Percentiles rank a stretch among this genome's conserved stretches.
Evolutionary conservation across 2,797 vertebrate species (phyloP).

Genomic region (Oryzias dopingdopingensis): DNA sequence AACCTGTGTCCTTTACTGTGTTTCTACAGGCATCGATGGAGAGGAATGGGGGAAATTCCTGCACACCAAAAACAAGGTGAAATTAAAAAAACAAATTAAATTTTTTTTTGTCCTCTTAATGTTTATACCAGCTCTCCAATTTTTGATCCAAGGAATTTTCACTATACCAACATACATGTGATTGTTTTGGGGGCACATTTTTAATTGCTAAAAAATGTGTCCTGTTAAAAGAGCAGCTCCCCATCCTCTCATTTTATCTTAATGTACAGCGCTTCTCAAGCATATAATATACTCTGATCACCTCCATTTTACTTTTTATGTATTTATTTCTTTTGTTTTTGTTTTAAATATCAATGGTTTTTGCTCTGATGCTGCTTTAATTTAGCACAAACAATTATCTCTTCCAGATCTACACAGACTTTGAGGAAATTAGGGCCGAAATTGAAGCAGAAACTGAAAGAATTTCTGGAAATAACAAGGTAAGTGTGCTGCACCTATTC

Average conservation of each 20-base stretch:
- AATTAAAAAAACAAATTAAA: too few species aligned
- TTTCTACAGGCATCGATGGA: conserved; percentile 85
- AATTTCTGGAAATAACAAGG: conserved; percentile 96
- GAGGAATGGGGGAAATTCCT: conserved; percentile 99
- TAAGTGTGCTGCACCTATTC: conserved; percentile 43
- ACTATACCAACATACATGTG: too few species aligned
- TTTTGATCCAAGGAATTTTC: too few species aligned
- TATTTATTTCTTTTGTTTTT: neutral
- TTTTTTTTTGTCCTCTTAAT: too few species aligned
- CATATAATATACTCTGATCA: conserved; percentile 14
- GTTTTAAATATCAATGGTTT: neutral
- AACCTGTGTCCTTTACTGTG: conserved; percentile 30
- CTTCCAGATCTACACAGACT: conserved; percentile 89
- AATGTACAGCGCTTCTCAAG: conserved; percentile 5
- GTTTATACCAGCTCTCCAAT: too few species aligned
- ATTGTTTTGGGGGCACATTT: too few species aligned
- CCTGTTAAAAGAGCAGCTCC: conserved; percentile 19
- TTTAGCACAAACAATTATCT: neutral
- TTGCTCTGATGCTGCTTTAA: neutral
- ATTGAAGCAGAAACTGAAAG: conserved; percentile 95
- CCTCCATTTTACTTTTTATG: neutral
- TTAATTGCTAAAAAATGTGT: conserved; percentile 1
- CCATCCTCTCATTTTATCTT: neutral
- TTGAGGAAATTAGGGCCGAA: conserved; percentile 96
- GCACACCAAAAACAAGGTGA: conserved; percentile 97